Evolutionary conservation across 2,113 vertebrate genomes (phyloP).

Genomic region (Sinosuthora webbiana): DNA sequence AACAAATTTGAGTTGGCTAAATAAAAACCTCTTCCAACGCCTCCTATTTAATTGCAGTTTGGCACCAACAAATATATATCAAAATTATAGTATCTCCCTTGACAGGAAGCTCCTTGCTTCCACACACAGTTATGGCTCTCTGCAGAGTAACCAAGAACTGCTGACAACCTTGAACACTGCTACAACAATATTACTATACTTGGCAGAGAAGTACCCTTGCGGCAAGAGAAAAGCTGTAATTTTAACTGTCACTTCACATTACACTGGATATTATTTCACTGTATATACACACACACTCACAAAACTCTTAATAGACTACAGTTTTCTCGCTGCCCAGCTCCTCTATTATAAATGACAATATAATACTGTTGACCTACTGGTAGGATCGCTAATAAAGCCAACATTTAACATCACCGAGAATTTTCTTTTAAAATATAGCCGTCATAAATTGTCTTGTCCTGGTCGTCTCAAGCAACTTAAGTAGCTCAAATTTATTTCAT

Average conservation of each 20-base stretch:
- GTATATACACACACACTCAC: constrained; percentile 77
- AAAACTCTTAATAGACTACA: constrained; percentile 80
- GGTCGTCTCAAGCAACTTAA: neutral
- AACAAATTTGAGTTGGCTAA: constrained; percentile 76
- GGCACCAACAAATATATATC: constrained; percentile 86
- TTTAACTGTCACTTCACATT: constrained; percentile 90
- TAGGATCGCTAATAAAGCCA: constrained; percentile 56
- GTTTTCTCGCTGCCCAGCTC: constrained; percentile 71
- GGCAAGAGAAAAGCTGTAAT: constrained; percentile 85
- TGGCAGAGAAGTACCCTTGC: constrained; percentile 83
- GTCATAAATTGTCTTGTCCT: constrained; percentile 33
- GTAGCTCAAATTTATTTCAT: neutral
- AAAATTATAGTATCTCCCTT: constrained; percentile 88
- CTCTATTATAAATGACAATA: constrained; percentile 78
- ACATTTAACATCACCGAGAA: constrained; percentile 61
- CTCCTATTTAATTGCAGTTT: constrained; percentile 84
- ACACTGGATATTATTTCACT: constrained; percentile 85
- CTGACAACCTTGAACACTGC: constrained; percentile 85
- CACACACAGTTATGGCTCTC: constrained; percentile 85
- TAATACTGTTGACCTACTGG: constrained; percentile 63
- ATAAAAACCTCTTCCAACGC: constrained; percentile 77
- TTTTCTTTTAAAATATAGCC: constrained; percentile 26
- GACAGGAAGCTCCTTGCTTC: constrained; percentile 84
- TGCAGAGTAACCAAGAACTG: constrained; percentile 85
- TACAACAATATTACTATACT: constrained; percentile 88